Conservation (phyloP, 2,888 invertebrate genomes). For the Tyria jacobaeae region DNA sequence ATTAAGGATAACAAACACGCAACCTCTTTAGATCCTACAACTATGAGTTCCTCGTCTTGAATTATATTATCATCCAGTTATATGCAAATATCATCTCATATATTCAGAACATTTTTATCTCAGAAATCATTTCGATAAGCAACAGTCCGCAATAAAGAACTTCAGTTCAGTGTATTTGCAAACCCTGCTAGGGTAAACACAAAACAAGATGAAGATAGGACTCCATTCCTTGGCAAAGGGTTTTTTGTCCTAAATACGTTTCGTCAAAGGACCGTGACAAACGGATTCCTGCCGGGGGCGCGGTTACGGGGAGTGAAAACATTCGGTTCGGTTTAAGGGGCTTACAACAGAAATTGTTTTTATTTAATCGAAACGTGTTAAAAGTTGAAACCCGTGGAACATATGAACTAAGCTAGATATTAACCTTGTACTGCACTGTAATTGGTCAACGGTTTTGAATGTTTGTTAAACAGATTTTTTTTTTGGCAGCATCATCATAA, state of each 20-base stretch:
- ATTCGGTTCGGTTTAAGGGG: slow-evolving; percentile 39
- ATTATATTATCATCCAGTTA: not conserved
- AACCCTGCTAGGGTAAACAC: slow-evolving; percentile 62
- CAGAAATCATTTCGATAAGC: slow-evolving; percentile 34
- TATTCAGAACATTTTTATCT: slow-evolving; percentile 14
- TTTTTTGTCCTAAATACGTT: slow-evolving; percentile 74
- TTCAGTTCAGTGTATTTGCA: slow-evolving; percentile 58
- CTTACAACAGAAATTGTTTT: not conserved
- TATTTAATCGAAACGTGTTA: not conserved
- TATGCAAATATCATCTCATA: not conserved
- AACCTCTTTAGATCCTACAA: not conserved
- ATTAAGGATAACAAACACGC: not conserved
- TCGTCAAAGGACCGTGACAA: slow-evolving; percentile 76
- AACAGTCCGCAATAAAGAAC: slow-evolving; percentile 37
- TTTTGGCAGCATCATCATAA: no score
- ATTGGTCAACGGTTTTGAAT: no score
- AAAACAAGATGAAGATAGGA: slow-evolving; percentile 70
- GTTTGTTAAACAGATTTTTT: no score
- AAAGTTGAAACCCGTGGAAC: not conserved
- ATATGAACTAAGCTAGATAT: not conserved
- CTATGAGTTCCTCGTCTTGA: not conserved
- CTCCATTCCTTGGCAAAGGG: slow-evolving; percentile 66
- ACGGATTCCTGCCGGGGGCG: slow-evolving; percentile 73
- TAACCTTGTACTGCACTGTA: no score
- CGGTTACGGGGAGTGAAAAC: slow-evolving; percentile 40